Evolutionary conservation across 2,888 invertebrate genomes (phyloP), one percentile per base, ranked within the genome.

Genomic region (Odontocolon sp.): DNA sequence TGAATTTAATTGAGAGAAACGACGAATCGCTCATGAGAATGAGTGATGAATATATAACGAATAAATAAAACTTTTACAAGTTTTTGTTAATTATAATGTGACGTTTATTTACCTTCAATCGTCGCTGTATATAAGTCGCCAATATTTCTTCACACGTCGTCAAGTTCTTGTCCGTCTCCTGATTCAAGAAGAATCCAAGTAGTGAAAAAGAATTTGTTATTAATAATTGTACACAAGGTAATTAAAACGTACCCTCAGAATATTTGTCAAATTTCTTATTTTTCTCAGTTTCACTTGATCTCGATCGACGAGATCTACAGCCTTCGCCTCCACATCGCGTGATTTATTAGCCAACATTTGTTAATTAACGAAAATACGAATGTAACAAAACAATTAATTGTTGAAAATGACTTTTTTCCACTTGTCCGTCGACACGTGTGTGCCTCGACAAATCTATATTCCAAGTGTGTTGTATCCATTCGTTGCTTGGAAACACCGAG

Each of bases 61-160:
- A 52, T 42, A 31, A 70, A 70, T 61, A 54, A 42, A 61, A 31
- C 2, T 52, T 31, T 14, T 28, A 21, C 8, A 21, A 40, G 57
- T 23, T 42, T 61, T 56, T 8, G 2, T 11, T 16, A 6, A 6
- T 38, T 18, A 3, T n/a, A 21, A 36, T 31, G 3, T 9, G 14
- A 26, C 42, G n/a, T 33, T 26, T 6, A 80, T 83, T 23, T 86
- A 88, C 87, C 86, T 82, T 82, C 5, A 84, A 59, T 66, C 84
- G 82, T 71, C 84, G 86, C 31, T 81, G 77, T 61, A 87, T 78
- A 38, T 87, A 87, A 28, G 81, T 61, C 8, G 82, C 68, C 56
- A 88, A 66, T 66, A 88, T 86, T 77, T 87, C 84, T 56, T 88
- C 88, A 77, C 87, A 88, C 42, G 82, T 78, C 18, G 85, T 87